Conservation (phyloP, 1,140 invertebrate genomes). For the Gonatopus flavifemur region DNA sequence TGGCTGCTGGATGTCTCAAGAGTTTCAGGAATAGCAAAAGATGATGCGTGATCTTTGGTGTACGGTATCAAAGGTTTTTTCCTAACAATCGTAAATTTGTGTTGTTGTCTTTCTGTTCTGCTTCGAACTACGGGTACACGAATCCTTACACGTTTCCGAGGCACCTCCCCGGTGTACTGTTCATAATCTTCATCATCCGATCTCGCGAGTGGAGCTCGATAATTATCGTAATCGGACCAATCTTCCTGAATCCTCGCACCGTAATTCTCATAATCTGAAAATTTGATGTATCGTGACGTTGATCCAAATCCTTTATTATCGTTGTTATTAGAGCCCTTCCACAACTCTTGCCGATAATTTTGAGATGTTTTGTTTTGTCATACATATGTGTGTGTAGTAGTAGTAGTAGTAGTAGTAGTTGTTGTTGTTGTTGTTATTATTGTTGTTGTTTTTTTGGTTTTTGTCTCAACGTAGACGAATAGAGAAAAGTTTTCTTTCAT, state of each 20-base stretch:
- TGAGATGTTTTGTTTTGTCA: too few relatives aligned
- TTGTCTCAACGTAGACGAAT: neutral
- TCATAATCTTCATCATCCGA: constrained; percentile 18
- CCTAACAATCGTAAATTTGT: constrained; percentile 50
- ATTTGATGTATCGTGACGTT: too few relatives aligned
- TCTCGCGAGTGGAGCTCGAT: neutral
- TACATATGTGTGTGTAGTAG: too few relatives aligned
- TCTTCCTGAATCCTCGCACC: constrained; percentile 1
- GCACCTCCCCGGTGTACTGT: constrained; percentile 24
- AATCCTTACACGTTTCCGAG: constrained; percentile 44
- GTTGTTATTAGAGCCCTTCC: too few relatives aligned
- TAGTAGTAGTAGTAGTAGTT: too few relatives aligned
- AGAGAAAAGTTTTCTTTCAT: neutral
- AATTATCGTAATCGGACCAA: constrained; percentile 9
- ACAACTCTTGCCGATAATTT: too few relatives aligned
- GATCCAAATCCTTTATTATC: too few relatives aligned
- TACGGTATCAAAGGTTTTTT: constrained; percentile 42
- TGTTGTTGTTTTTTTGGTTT: neutral
- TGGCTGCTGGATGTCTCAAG: constrained; percentile 9
- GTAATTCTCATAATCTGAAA: too few relatives aligned
- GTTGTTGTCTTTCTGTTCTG: constrained; percentile 40
- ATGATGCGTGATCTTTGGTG: constrained; percentile 15
- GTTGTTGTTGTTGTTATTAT: too few relatives aligned
- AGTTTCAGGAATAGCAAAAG: too few relatives aligned
- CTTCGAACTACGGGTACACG: constrained; percentile 45